phyloP scores from a whole-genome alignment of 2,113 vertebrate species.

The Brachypodius melanocephalos region DNA sequence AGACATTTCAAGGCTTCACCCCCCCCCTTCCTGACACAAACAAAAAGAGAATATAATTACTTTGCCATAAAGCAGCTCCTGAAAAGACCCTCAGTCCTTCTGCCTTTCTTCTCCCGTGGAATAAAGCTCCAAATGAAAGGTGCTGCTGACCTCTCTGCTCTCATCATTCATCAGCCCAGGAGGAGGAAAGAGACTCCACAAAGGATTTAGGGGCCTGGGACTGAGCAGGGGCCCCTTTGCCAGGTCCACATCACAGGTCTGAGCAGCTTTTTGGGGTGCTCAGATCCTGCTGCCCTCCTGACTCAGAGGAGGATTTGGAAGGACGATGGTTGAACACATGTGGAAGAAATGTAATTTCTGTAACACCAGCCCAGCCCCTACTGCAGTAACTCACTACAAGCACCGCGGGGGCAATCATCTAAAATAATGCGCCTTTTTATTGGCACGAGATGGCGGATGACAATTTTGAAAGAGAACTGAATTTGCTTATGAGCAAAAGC shows the following conservation, averaged over 20 bases:
- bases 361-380: background rate
- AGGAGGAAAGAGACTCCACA: background rate
- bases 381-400: background rate
- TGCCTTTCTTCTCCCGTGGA: background rate
- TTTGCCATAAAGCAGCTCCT: conserved; percentile 51
- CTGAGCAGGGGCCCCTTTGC: fast-evolving
- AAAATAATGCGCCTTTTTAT: background rate
- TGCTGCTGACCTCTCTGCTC: background rate
- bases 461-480: background rate
- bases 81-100: background rate
- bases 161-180: background rate
- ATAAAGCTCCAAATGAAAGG: background rate
- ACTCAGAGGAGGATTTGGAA: background rate
- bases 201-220: background rate
- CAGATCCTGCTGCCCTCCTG: fast-evolving
- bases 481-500: conserved; percentile 14
- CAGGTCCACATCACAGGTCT: fast-evolving
- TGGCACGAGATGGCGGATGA: background rate
- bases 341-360: background rate
- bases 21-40: conserved; percentile 36
- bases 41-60: conserved; percentile 67
- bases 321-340: fast-evolving
- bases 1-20: conserved; percentile 59
- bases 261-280: background rate
- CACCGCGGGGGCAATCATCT: background rate